Evolutionary conservation across 2,797 vertebrate genomes (phyloP).

Genomic region (Holocentrus rufus): DNA sequence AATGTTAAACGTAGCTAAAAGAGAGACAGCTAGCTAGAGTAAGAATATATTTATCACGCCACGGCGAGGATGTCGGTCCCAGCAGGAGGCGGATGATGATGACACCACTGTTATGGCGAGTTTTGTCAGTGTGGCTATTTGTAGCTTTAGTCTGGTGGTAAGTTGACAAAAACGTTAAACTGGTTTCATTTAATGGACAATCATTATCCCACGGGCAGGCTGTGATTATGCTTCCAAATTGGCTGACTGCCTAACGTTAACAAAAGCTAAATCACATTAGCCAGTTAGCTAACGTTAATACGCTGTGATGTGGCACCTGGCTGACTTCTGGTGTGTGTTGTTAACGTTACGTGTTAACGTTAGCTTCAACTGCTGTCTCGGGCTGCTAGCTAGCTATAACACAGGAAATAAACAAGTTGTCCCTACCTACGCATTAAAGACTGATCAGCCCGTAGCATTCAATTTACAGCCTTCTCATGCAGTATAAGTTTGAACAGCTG

Average conservation of each 20-base stretch:
- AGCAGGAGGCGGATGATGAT: constrained; percentile 78
- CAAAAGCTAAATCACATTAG: not conserved
- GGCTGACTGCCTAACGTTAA: not conserved
- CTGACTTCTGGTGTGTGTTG: constrained; percentile 55
- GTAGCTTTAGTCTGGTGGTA: constrained; percentile 68
- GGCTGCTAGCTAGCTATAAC: not conserved
- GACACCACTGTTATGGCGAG: constrained; percentile 67
- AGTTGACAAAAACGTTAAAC: constrained; percentile 45
- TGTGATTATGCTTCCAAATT: not conserved
- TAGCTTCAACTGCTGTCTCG: constrained; percentile 3
- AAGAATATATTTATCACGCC: constrained; percentile 25
- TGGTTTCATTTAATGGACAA: accelerated
- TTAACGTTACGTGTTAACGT: constrained; percentile 20
- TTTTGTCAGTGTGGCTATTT: constrained; percentile 71
- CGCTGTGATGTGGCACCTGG: constrained; percentile 77
- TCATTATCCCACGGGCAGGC: not conserved
- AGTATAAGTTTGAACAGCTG: not conserved
- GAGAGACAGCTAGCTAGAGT: not conserved
- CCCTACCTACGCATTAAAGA: not conserved
- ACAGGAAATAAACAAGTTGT: not conserved
- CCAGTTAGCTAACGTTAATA: constrained; percentile 15
- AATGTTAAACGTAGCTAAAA: not conserved
- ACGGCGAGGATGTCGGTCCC: constrained; percentile 73
- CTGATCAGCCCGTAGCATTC: not conserved
- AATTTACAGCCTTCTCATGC: too few species aligned